Evolutionary conservation across 2,888 invertebrate species (phyloP).

Genomic region (Clepsis dumicolana): DNA sequence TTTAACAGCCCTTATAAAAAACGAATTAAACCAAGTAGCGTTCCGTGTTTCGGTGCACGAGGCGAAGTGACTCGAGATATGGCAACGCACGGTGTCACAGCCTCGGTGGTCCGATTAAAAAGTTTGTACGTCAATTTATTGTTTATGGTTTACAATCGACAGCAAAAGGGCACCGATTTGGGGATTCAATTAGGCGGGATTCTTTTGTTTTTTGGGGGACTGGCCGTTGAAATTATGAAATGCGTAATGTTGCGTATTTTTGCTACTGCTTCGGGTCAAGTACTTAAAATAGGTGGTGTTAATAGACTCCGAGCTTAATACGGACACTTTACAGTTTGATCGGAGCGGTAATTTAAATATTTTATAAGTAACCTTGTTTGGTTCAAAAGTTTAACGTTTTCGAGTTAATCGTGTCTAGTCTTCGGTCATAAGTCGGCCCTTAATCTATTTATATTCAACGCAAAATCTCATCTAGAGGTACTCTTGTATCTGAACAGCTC

Average conservation of each 20-base stretch:
- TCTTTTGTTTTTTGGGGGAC: slow-evolving; percentile 25
- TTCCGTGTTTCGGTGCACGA: slow-evolving; percentile 72
- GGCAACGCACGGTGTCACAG: slow-evolving; percentile 47
- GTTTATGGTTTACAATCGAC: slow-evolving; percentile 43
- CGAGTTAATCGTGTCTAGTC: too few species aligned
- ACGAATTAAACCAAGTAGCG: slow-evolving; percentile 71
- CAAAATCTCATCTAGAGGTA: too few species aligned
- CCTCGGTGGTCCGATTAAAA: slow-evolving; percentile 62
- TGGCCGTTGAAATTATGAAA: background rate
- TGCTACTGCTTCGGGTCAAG: background rate
- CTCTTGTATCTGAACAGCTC: too few species aligned
- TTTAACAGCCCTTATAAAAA: slow-evolving; percentile 52
- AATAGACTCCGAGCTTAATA: too few species aligned
- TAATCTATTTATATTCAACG: too few species aligned
- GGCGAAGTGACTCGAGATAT: slow-evolving; percentile 59
- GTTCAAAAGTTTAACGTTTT: too few species aligned
- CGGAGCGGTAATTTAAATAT: too few species aligned
- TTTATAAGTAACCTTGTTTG: too few species aligned
- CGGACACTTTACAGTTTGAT: too few species aligned
- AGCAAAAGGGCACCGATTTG: slow-evolving; percentile 38
- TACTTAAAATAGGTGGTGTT: too few species aligned
- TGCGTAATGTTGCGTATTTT: background rate
- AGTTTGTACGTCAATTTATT: slow-evolving; percentile 44
- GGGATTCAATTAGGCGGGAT: slow-evolving; percentile 39
- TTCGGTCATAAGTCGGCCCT: too few species aligned